These are phyloP conservation scores for Glomeris maerens DNA, from an alignment of 1,140 invertebrate genomes.

Conservation along the genomic window DNA sequence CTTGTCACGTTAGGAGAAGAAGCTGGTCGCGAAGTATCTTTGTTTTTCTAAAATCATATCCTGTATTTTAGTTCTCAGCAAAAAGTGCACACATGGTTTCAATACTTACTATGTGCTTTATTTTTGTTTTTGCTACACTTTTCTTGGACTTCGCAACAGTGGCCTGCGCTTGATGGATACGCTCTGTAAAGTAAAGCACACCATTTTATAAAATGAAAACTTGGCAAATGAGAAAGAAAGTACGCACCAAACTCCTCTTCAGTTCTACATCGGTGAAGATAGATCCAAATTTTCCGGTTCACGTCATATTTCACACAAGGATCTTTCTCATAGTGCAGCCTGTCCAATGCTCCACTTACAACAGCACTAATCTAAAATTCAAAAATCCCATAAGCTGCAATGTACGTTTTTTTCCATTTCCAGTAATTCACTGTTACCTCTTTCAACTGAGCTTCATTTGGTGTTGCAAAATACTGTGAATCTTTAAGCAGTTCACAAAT, in stretches of 20 bases:
- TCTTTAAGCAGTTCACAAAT: slow-evolving; percentile 70
- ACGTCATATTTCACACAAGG: slow-evolving; percentile 82
- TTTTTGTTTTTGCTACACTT: slow-evolving; percentile 29
- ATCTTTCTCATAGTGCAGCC: slow-evolving; percentile 74
- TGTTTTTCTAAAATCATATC: slow-evolving; percentile 13
- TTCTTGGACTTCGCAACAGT: slow-evolving; percentile 36
- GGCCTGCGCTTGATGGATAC: slow-evolving; percentile 34
- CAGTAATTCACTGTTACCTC: slow-evolving; percentile 27
- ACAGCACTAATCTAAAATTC: slow-evolving; percentile 51
- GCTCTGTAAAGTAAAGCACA: slow-evolving; percentile 23
- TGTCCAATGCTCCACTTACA: slow-evolving; percentile 73
- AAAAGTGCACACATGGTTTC: background rate
- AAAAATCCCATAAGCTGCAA: background rate
- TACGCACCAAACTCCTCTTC: slow-evolving; percentile 57
- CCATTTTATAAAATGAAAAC: background rate
- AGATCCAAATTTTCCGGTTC: slow-evolving; percentile 77
- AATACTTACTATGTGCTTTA: slow-evolving; percentile 25
- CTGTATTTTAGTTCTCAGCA: background rate
- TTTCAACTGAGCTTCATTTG: slow-evolving; percentile 48
- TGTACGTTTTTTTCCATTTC: background rate
- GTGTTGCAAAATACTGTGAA: slow-evolving; percentile 65
- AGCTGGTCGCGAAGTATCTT: slow-evolving; percentile 7
- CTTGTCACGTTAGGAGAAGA: slow-evolving; percentile 5
- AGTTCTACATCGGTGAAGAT: slow-evolving; percentile 61
- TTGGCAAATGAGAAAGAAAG: background rate